Percentiles rank a stretch among this genome's conserved stretches.
These are phyloP conservation scores for Asobara japonica DNA, from an alignment of 1,140 invertebrate genomes.

Conservation along the genomic window DNA sequence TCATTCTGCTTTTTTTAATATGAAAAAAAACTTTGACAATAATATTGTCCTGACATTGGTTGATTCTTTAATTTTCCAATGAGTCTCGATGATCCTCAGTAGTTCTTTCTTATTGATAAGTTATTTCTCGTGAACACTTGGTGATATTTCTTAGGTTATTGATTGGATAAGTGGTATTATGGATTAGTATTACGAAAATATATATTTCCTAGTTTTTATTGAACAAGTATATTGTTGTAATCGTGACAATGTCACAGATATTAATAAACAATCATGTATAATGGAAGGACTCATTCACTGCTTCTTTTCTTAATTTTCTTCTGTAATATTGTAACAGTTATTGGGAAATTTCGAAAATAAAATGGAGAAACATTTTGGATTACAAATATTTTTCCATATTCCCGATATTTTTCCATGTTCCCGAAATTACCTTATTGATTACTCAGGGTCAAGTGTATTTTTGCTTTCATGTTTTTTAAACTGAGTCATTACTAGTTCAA, in stretches of 20 bases:
- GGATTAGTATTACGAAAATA: conserved; percentile 12
- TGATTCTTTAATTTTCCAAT: not conserved
- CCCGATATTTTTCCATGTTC: too few relatives aligned
- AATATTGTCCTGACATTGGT: conserved; percentile 2
- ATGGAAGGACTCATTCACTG: not conserved
- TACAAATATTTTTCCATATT: too few relatives aligned
- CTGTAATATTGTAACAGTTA: not conserved
- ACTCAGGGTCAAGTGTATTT: too few relatives aligned
- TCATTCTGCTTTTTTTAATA: not conserved
- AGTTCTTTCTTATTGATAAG: not conserved
- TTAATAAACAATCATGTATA: not conserved
- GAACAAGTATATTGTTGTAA: conserved; percentile 11
- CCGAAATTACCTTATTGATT: too few relatives aligned
- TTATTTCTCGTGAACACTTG: not conserved
- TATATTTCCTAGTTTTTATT: conserved; percentile 12
- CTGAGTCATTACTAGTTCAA: too few relatives aligned
- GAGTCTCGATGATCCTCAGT: not conserved
- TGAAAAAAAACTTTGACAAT: not conserved
- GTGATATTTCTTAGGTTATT: conserved; percentile 6
- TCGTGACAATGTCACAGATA: conserved; percentile 1
- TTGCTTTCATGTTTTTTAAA: too few relatives aligned
- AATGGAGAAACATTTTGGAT: not conserved
- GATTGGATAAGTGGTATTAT: conserved; percentile 2
- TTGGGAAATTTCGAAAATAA: not conserved
- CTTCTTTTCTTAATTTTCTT: not conserved